Conservation (phyloP, 2,888 invertebrate species). For the Orchesellides sinensis region DNA sequence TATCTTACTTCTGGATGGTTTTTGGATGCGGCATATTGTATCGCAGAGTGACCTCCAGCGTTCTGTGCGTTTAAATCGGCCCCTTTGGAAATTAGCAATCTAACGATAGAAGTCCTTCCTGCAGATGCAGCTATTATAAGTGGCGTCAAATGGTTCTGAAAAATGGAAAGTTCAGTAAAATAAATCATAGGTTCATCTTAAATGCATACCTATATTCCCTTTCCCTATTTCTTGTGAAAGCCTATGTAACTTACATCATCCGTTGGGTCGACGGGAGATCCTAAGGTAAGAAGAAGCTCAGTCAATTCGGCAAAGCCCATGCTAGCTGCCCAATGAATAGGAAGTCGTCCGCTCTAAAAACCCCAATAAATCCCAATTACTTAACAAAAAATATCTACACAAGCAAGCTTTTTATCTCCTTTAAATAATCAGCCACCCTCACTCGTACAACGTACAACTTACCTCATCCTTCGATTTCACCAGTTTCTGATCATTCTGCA, state of each 20-base stretch:
- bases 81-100: conserved; percentile 82
- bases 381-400: conserved; percentile 15
- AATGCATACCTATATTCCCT: too few species aligned
- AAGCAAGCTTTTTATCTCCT: too few species aligned
- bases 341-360: conserved; percentile 83
- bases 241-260: conserved; percentile 85
- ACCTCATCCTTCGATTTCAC: conserved; percentile 66
- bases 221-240: too few species aligned
- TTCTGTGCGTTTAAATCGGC: conserved; percentile 87
- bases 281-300: conserved; percentile 80
- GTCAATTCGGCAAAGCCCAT: conserved; percentile 88
- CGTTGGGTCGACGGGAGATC: conserved; percentile 82
- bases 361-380: conserved; percentile 34
- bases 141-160: conserved; percentile 84
- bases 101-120: conserved; percentile 84
- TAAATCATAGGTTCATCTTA: too few species aligned
- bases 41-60: conserved; percentile 85
- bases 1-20: conserved; percentile 84
- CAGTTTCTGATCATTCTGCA: conserved; percentile 60
- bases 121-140: conserved; percentile 89
- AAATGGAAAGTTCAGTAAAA: too few species aligned
- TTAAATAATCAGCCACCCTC: too few species aligned
- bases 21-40: conserved; percentile 93
- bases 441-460: not conserved
- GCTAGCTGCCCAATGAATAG: conserved; percentile 89